Evolutionary conservation across 2,797 vertebrate genomes (phyloP).

Genomic region (Centroberyx gerrardi): DNA sequence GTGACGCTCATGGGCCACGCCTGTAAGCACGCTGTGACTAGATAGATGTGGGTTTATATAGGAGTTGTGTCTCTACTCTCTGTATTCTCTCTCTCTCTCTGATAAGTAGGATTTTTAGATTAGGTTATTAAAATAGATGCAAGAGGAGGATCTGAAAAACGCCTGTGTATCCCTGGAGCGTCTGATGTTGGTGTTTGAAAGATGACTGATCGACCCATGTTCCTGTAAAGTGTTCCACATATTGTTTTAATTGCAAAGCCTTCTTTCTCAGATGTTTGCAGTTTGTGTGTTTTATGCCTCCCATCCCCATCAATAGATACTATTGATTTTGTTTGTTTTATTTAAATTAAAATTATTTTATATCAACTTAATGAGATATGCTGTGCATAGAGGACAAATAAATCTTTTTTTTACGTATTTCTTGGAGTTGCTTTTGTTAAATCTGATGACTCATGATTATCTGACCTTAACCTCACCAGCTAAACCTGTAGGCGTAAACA

Average conservation of each 20-base stretch:
- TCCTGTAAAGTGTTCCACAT: no score
- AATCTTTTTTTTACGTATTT: constrained; percentile 39
- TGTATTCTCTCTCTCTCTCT: no score
- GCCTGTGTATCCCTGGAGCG: background rate
- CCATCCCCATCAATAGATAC: background rate
- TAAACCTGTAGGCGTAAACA: background rate
- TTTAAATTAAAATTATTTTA: constrained; percentile 38
- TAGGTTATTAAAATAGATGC: no score
- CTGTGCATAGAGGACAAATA: constrained; percentile 59
- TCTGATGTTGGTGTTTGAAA: background rate
- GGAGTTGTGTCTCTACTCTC: no score
- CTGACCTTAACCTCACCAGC: background rate
- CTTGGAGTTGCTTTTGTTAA: constrained; percentile 65
- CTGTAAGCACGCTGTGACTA: no score
- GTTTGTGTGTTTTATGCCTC: background rate
- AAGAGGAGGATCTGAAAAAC: background rate
- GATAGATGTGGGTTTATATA: no score
- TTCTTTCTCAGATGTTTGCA: background rate
- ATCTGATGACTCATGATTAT: constrained; percentile 21
- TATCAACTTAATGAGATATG: constrained; percentile 46
- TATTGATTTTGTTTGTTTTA: background rate
- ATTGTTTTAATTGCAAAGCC: background rate
- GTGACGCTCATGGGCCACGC: no score
- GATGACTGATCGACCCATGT: no score
- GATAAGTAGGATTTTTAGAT: no score